These are phyloP conservation scores for Rhabdomys pumilio DNA, from an alignment of 2,797 vertebrate species.

Conservation along the genomic window DNA sequence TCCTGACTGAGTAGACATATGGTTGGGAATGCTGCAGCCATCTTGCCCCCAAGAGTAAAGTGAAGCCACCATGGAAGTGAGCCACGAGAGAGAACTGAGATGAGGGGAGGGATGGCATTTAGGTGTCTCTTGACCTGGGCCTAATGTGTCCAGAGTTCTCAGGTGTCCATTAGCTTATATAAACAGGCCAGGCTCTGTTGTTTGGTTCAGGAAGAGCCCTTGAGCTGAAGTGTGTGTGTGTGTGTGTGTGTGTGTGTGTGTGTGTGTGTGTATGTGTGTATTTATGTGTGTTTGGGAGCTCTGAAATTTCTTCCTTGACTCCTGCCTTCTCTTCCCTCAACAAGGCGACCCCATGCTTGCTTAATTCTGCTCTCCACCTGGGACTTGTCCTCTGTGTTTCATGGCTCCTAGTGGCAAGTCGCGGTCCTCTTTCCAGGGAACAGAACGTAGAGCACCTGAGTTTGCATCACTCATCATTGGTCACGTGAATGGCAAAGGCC, in stretches of 20 bases:
- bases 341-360: not conserved
- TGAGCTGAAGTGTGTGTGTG: not conserved
- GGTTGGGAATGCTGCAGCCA: not conserved
- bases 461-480: not conserved
- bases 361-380: not conserved
- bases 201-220: not conserved
- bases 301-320: not conserved
- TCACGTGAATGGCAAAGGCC: not conserved
- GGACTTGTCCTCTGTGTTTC: not conserved
- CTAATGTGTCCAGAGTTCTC: not conserved
- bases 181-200: not conserved
- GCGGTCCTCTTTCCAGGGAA: not conserved
- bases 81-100: not conserved
- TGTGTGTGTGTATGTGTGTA: too few relatives aligned
- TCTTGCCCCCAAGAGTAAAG: slow-evolving; percentile 5
- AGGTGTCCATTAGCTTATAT: not conserved
- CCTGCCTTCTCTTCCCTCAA: not conserved
- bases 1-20: slow-evolving; percentile 11
- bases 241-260: too few relatives aligned
- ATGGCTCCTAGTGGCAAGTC: not conserved
- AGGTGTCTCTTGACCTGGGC: not conserved
- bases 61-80: not conserved
- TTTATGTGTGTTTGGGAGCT: not conserved
- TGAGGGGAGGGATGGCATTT: accelerated
- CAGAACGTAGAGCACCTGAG: not conserved